Base-by-base conservation (phyloP, 2,113 vertebrate species). In the Phylloscopus trochiloides region DNA sequence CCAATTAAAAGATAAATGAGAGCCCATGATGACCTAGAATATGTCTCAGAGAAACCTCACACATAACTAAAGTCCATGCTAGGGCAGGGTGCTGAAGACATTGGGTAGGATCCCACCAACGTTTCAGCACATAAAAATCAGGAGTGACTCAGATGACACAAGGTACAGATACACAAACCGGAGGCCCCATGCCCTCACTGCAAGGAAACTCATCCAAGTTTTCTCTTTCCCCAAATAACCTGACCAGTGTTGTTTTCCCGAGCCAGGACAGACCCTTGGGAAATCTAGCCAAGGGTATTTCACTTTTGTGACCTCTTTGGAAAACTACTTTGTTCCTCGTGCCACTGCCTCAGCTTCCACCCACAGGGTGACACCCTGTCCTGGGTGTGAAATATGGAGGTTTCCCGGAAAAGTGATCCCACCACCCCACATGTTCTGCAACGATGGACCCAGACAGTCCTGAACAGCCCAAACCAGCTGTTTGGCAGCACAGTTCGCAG, bases 31-130 rank as follows among this genome's bases (percentile, higher is more conserved):
- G 24, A 43, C n/a, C 34, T 43, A 82, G 70, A 78, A 51, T 4
- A 42, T 0, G 0, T 16, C 29, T 70, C 14, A 47, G 48, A 59
- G 28, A n/a, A 88, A 31, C 16, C 17, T 59, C 13, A 8, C 5
- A n/a, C 12, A 7, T 24, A 47, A 85, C 3, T 1, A 26, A 38
- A 45, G 9, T 7, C 36, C 0, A 0, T 54, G 19, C 28, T 73
- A 80, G 4, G 1, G 0, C 19, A 81, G 45, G 9, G 13, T 65
- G 17, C 28, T 29, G 34, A 88, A 28, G 21, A 61, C 24, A 40
- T 11, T 4, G 34, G 12, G 7, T 19, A 43, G 38, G 34, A 75
- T 43, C 36, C 36, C 2, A 2, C 40, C 17, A 47, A 71, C 15
- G 11, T 28, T 81, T 45, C 45, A 74, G 40, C 29, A 25, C 9